Conservation (phyloP, 1,140 invertebrate species). For the Harpegnathos saltator region DNA sequence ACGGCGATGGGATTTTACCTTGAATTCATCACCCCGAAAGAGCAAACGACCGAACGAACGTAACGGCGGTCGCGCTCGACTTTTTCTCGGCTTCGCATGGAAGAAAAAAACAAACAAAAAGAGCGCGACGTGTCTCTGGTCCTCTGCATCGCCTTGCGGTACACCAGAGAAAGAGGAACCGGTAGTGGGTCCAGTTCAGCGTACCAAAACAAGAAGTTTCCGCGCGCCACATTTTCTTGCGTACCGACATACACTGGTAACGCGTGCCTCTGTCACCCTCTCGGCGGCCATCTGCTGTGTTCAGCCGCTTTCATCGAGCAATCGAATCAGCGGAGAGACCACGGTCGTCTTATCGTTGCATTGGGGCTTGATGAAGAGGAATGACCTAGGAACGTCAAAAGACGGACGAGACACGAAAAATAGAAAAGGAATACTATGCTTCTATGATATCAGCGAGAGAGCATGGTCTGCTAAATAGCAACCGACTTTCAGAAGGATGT, state of each 20-base stretch:
- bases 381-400: slow-evolving; percentile 12
- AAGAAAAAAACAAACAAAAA: slow-evolving; percentile 39
- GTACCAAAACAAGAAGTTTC: slow-evolving; percentile 38
- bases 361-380: slow-evolving; percentile 21
- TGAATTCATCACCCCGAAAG: neutral
- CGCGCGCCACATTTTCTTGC: slow-evolving; percentile 69
- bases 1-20: slow-evolving; percentile 3
- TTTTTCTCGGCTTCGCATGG: slow-evolving; percentile 42
- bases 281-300: slow-evolving; percentile 71
- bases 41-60: slow-evolving; percentile 38
- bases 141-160: neutral
- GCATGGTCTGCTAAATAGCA: slow-evolving; percentile 68
- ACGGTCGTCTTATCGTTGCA: slow-evolving; percentile 46
- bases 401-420: slow-evolving; percentile 22
- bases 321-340: slow-evolving; percentile 63
- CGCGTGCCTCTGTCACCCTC: slow-evolving; percentile 75
- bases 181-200: neutral
- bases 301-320: slow-evolving; percentile 62
- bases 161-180: neutral
- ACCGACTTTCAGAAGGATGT: slow-evolving; percentile 52
- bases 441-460: slow-evolving; percentile 61
- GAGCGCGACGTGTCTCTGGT: neutral
- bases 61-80: slow-evolving; percentile 46
- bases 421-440: slow-evolving; percentile 22
- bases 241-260: slow-evolving; percentile 67